Base-by-base conservation (phyloP, 1,140 invertebrate genomes). In the Rhyzopertha dominica region DNA sequence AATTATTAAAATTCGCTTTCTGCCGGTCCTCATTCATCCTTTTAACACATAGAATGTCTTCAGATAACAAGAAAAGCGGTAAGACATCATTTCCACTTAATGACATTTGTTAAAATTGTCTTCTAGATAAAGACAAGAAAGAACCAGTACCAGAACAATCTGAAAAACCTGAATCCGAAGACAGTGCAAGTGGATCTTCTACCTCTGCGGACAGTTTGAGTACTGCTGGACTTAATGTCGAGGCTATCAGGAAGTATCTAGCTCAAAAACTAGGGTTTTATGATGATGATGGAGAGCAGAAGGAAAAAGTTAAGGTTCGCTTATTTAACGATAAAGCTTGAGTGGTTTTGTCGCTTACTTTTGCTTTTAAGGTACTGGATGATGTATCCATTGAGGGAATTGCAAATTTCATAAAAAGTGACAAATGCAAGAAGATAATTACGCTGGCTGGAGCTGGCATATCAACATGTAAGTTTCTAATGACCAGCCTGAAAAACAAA, bases 381-480 rank as follows among this genome's bases (percentile, higher is more conserved):
- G 74, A 80, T 29, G 53, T 79, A 17, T 73, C 66, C 20, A 59
- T 90, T 28, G 80, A 86, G 61, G 86, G 82, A 4, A 69, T 91
- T 17, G 74, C 76, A 0, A 72, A 79, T 4, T 86, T 81, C 57
- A 87, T 90, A 39, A 75, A 86, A 50, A 77, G 76, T 53, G 77
- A 77, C 12, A 79, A 82, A 50, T 88, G 86, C 59, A 84, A 82
- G 66, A 93, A 93, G 56, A 83, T 97, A 37, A 85, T 96, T 40
- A 91, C 88, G 12, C 83, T 96, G 81, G 85, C 90, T 49, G 93
- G 93, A 41, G 93, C 93, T 55, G 94, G 94, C 39, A 95, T 96
- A 58, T 95, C 92, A 13, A 95, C 92, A 24, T 87, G 90, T 92
- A 77, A 81, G 78, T 80, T 26, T n/a, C n/a, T n/a, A n/a, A n/a